Evolutionary conservation across 2,113 vertebrate species (phyloP).

Genomic region (Manacus vitellinus): DNA sequence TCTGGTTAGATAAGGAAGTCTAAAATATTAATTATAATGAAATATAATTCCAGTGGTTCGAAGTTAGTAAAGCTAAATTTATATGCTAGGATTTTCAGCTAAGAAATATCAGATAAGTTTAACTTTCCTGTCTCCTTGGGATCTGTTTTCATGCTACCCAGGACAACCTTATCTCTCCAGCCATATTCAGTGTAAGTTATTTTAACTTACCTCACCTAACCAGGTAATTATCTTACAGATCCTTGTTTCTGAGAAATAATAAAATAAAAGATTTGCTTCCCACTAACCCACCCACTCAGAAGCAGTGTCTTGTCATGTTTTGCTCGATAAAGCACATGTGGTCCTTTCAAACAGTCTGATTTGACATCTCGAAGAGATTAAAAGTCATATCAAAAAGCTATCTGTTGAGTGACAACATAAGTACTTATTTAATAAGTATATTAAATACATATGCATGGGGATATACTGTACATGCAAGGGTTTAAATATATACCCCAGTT

Average conservation of each 20-base stretch:
- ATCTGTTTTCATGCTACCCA: background rate
- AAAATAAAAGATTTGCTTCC: slow-evolving; percentile 43
- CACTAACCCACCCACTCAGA: slow-evolving; percentile 52
- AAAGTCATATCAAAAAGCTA: slow-evolving; percentile 22
- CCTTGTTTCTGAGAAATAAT: slow-evolving; percentile 40
- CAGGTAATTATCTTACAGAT: slow-evolving; percentile 37
- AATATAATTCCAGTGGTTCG: background rate
- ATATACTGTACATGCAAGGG: slow-evolving; percentile 55
- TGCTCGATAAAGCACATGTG: slow-evolving; percentile 48
- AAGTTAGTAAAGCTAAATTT: background rate
- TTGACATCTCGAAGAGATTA: background rate
- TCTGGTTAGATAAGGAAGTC: background rate
- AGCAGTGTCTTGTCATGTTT: slow-evolving; percentile 48
- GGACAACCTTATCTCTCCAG: background rate
- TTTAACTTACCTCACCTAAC: slow-evolving; percentile 29
- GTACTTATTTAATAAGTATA: slow-evolving; percentile 36
- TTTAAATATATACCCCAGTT: slow-evolving; percentile 70
- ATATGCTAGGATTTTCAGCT: background rate
- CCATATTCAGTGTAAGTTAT: background rate
- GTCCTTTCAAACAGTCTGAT: slow-evolving; percentile 18
- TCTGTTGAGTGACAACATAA: slow-evolving; percentile 57
- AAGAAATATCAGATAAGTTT: background rate
- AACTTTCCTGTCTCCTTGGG: background rate
- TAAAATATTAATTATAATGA: background rate
- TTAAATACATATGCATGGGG: slow-evolving; percentile 40